These are phyloP conservation scores for Poecilobothrus nobilitatus DNA, from an alignment of 2,888 invertebrate species.

Conservation along the genomic window DNA sequence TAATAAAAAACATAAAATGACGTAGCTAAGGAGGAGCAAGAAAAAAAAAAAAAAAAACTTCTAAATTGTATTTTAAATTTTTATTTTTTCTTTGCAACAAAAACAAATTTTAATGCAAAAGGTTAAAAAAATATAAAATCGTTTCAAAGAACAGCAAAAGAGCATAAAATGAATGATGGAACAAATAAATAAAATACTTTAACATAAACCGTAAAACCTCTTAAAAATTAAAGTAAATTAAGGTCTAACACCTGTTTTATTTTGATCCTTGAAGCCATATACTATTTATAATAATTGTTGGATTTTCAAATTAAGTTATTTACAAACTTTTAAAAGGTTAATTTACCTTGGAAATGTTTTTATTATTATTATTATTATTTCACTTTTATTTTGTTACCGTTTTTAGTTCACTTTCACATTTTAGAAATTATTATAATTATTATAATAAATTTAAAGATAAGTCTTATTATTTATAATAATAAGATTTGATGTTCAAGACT, in stretches of 20 bases:
- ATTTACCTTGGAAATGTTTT: background rate
- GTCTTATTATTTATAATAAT: too few relatives aligned
- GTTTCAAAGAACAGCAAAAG: too few relatives aligned
- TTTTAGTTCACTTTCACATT: too few relatives aligned
- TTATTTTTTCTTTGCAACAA: too few relatives aligned
- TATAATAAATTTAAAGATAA: too few relatives aligned
- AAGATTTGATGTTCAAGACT: too few relatives aligned
- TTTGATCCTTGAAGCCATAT: slow-evolving; percentile 5
- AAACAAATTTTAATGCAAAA: too few relatives aligned
- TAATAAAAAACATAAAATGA: background rate
- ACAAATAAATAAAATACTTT: background rate
- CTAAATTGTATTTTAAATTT: background rate
- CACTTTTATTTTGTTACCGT: too few relatives aligned
- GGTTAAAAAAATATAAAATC: too few relatives aligned
- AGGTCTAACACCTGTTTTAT: slow-evolving; percentile 9
- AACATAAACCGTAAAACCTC: slow-evolving; percentile 2
- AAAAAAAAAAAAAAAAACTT: too few relatives aligned
- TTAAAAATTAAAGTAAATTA: slow-evolving; percentile 8
- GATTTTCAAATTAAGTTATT: background rate
- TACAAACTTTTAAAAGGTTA: background rate
- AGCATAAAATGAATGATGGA: background rate
- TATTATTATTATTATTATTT: background rate
- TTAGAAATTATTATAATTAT: too few relatives aligned
- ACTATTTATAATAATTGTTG: background rate
- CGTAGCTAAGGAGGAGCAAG: background rate